phyloP scores from a whole-genome alignment of 2,113 vertebrate genomes.

The Mionectes macconnelli region DNA sequence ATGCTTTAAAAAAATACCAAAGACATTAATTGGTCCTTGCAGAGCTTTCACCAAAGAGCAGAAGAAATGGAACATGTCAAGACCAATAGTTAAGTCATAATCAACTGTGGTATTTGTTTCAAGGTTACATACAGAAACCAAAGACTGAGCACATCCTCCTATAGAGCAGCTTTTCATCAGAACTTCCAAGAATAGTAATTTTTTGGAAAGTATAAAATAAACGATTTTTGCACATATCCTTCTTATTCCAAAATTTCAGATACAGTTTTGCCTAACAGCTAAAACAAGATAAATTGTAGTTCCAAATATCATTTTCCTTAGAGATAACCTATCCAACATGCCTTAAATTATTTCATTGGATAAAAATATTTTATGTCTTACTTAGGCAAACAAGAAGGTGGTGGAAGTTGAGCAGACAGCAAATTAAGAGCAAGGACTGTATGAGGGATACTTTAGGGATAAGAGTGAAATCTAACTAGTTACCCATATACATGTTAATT shows the following conservation, averaged over 20 bases:
- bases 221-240: background rate
- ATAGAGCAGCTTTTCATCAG: background rate
- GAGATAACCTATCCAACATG: background rate
- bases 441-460: background rate
- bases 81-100: background rate
- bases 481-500: conserved; percentile 21
- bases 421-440: background rate
- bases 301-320: background rate
- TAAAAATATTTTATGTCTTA: background rate
- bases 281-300: background rate
- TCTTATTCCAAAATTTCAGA: background rate
- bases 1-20: conserved; percentile 15
- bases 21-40: background rate
- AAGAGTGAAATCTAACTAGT: background rate
- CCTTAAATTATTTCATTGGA: background rate
- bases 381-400: background rate
- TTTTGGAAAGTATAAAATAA: background rate
- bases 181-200: background rate
- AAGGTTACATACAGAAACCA: background rate
- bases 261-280: background rate
- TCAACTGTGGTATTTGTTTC: background rate
- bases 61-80: background rate
- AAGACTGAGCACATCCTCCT: background rate
- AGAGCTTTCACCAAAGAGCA: background rate
- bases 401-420: background rate